Base-by-base conservation (phyloP, 2,797 vertebrate species). In the Squalus acanthias region DNA sequence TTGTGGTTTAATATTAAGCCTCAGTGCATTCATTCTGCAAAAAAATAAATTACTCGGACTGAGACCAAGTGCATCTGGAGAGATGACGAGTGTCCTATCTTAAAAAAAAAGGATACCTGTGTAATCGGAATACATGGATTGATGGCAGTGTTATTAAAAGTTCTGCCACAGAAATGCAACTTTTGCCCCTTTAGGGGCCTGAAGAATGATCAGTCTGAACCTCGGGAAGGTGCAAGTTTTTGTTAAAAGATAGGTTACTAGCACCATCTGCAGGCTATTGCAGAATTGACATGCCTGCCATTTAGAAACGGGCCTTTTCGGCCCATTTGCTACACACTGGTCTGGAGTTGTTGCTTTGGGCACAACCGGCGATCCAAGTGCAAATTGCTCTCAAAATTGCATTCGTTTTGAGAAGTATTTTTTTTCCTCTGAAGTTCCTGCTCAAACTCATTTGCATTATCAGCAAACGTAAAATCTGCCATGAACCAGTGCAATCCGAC, bases 191-290 rank as follows among this genome's bases (percentile, higher is more conserved):
- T 67, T 26, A 22, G 91, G 24, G 65, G n/a, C 63, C 15, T 20
- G 91, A 92, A 65, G 26, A 91, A 91, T 91, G 57, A 91, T 39
- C n/a, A 60, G 10, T 29, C 57, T 93, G 2, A 67, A 39, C n/a
- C 39, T 67, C 17, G 20, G 2, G n/a, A 69, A 93, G 39, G n/a
- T 69, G 89, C n/a, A 60, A 67, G 17, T 39, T 63, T 89, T 89
- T 57, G 96, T 98, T 97, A 97, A 98, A 98, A 98, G 98, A 97
- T 98, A 98, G 98, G 99, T 97, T 98, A 97, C 98, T 97, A 99
- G 99, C 99, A 98, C 99, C 99, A 99, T 98, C 99, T 99, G 98
- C 99, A 99, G 99, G 99, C 98, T 97, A 98, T 96, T 85, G n/a
- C 96, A 96, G 97, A 96, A 97, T 97, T 98, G 97, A 97, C 46